These are phyloP conservation scores for Pomatorhinus ruficollis DNA, from an alignment of 2,113 vertebrate genomes.

Conservation along the genomic window DNA sequence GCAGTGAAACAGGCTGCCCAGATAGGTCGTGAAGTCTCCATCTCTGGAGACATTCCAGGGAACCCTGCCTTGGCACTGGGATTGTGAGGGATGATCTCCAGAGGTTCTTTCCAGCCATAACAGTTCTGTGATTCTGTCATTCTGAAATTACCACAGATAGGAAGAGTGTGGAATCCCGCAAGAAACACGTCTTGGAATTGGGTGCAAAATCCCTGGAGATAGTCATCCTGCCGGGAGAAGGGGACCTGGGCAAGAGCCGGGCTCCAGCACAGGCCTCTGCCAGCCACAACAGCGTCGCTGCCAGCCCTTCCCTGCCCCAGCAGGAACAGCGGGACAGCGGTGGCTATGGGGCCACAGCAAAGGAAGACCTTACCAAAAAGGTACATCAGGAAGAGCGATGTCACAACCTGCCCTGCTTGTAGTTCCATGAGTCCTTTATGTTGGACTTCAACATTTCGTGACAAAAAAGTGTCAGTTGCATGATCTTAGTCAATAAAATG, in stretches of 20 bases:
- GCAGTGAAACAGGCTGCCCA: not conserved
- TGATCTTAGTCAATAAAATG: not conserved
- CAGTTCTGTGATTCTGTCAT: not conserved
- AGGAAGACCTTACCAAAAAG: constrained; percentile 2
- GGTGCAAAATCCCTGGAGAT: fast-evolving
- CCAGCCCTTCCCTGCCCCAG: not conserved
- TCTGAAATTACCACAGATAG: not conserved
- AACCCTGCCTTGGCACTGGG: not conserved
- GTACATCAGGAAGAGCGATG: not conserved
- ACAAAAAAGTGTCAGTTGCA: fast-evolving
- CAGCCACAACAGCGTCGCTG: fast-evolving
- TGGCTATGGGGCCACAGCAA: fast-evolving
- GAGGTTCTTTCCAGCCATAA: not conserved
- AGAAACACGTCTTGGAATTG: not conserved
- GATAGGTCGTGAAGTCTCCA: not conserved
- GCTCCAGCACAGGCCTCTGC: fast-evolving
- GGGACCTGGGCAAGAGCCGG: fast-evolving
- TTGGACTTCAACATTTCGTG: fast-evolving
- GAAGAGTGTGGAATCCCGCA: not conserved
- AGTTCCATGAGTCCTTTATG: no score
- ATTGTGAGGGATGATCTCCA: not conserved
- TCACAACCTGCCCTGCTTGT: not conserved
- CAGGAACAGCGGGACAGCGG: not conserved
- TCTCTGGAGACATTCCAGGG: not conserved
- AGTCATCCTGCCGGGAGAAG: not conserved